Percentiles rank a stretch among this genome's conserved stretches.
Conservation (phyloP, 1,140 invertebrate genomes). For the Temnothorax curvispinosus region DNA sequence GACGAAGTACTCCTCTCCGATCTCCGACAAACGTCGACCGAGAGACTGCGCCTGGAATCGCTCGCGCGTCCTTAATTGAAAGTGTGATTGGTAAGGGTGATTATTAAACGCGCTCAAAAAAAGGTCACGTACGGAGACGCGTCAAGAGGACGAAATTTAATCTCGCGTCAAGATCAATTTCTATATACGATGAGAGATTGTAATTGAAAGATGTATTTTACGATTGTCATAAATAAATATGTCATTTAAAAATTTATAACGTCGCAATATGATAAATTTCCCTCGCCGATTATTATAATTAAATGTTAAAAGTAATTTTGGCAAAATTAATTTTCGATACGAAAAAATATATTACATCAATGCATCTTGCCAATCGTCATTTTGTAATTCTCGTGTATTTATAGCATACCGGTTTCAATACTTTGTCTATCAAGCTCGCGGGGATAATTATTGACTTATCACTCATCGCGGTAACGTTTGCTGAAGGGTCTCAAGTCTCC, state of each 20-base stretch:
- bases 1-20: constrained; percentile 62
- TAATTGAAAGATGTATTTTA: not conserved
- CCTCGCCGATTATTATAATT: not conserved
- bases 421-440: not conserved
- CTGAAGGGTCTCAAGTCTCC: not conserved
- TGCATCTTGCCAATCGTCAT: not conserved
- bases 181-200: not conserved
- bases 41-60: not conserved
- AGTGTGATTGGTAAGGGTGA: constrained; percentile 60
- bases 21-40: constrained; percentile 25
- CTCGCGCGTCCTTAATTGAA: constrained; percentile 58
- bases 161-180: not conserved
- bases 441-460: not conserved
- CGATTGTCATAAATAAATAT: not conserved
- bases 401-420: not conserved
- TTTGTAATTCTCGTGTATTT: not conserved
- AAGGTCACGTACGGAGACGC: constrained; percentile 11
- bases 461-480: not conserved
- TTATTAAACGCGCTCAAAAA: constrained; percentile 56
- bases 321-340: constrained; percentile 3
- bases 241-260: not conserved
- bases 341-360: not conserved
- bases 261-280: not conserved
- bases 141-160: constrained; percentile 20
- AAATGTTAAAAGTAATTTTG: not conserved